Percentiles rank a stretch among this genome's conserved stretches.
phyloP scores from a whole-genome alignment of 2,888 invertebrate genomes.

The Leptarthrus brevirostris region DNA sequence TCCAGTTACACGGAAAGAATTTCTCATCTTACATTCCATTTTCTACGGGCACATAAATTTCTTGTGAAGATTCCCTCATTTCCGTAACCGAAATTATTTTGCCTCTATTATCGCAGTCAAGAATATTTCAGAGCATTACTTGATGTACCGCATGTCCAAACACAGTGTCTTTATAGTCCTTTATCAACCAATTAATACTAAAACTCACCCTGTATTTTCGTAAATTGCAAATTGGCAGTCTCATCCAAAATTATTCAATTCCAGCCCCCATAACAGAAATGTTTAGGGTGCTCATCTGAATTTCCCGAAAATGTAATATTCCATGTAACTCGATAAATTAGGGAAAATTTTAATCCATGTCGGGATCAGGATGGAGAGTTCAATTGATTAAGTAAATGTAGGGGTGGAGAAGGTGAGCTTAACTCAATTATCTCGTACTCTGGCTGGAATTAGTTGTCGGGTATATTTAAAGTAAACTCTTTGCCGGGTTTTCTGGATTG shows the following conservation, averaged over 20 bases:
- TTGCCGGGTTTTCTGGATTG: background rate
- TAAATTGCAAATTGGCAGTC: conserved; percentile 9
- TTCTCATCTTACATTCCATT: too few relatives aligned
- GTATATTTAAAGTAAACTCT: conserved; percentile 24
- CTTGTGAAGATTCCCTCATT: too few relatives aligned
- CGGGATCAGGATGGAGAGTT: background rate
- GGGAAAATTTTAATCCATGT: conserved; percentile 33
- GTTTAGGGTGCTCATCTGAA: background rate
- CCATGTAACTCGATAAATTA: conserved; percentile 34
- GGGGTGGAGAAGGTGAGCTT: background rate
- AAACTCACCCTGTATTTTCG: background rate
- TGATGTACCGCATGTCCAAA: background rate
- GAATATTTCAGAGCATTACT: too few relatives aligned
- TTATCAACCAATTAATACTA: background rate
- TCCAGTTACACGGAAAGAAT: too few relatives aligned
- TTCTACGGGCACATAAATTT: too few relatives aligned
- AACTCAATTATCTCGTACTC: conserved; percentile 33
- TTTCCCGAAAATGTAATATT: conserved; percentile 34
- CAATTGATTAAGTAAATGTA: conserved; percentile 34
- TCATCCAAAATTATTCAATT: conserved; percentile 25
- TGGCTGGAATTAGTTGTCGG: conserved; percentile 11
- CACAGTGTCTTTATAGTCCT: background rate
- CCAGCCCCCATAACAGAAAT: background rate
- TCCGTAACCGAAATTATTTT: too few relatives aligned
- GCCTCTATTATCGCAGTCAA: too few relatives aligned